Evolutionary conservation across 2,113 vertebrate genomes (phyloP), one percentile per base, ranked within the genome.

Genomic region (Xiphophorus couchianus): DNA sequence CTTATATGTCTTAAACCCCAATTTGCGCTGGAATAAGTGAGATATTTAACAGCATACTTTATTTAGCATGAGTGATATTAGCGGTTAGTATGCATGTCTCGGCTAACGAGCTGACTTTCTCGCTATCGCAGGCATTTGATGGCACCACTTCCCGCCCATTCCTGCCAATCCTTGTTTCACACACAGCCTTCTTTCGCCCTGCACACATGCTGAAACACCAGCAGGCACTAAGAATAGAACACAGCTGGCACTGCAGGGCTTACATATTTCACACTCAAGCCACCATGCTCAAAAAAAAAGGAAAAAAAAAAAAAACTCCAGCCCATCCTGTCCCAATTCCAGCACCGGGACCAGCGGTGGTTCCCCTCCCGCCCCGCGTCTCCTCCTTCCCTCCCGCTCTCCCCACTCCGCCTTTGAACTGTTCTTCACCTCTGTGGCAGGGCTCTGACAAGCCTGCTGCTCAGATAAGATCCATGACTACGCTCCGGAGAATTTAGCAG

Each of bases 171-270:
- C 83, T 76, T 37, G 75, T 74, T 74, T 66, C 82, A 82, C 85
- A 71, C 85, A 84, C 85, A 79, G 87, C 90, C 89, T 89, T 71
- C 83, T 88, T 91, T 92, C 71, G 77, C 89, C 83, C 85, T 48
- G 82, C 77, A 72, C 82, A 90, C 84, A 90, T 68, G 80, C 85
- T 86, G 84, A 73, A 91, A 88, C 89, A 90, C 82, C 89, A 88
- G 87, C n/a, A 65, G 84, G 74, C 64, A 11, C 93, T 92, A 91
- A 94, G 90, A 94, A 94, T 94, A 95, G 93, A 88, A 86, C 91
- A 94, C 94, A 93, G 93, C 94, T 94, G 94, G 93, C 89, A 88
- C 91, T 89, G 90, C 90, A 73, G 86, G 90, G 87, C 88, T 92
- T 85, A 88, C 90, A 94, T 94, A 93, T 90, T 93, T 93, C 87